Evolutionary conservation across 2,888 invertebrate species (phyloP).

Genomic region (Sturmia bella): DNA sequence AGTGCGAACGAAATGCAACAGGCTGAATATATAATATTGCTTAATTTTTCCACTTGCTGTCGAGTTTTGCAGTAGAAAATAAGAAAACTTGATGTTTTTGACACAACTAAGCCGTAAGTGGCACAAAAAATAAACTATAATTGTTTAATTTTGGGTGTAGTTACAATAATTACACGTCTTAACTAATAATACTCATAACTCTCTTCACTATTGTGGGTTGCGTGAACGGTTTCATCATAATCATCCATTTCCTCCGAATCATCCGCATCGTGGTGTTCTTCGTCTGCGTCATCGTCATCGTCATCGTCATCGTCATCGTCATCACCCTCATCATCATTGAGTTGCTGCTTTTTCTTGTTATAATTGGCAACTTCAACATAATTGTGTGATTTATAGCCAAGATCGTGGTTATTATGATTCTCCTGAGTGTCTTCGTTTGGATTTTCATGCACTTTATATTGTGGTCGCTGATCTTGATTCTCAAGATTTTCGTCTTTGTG

Average conservation of each 20-base stretch:
- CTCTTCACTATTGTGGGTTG: constrained; percentile 70
- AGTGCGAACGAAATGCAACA: constrained; percentile 42
- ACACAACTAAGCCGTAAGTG: constrained; percentile 25
- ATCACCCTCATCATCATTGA: constrained; percentile 68
- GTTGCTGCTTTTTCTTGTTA: constrained; percentile 33
- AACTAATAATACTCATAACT: constrained; percentile 70
- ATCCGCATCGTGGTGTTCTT: constrained; percentile 75
- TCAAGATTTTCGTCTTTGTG: constrained; percentile 72
- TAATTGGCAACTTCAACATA: background rate
- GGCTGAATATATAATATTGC: constrained; percentile 52
- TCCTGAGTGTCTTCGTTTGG: constrained; percentile 1
- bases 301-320: constrained; percentile 38
- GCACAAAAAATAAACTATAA: constrained; percentile 13
- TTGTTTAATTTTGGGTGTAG: constrained; percentile 13
- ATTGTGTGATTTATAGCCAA: constrained; percentile 28
- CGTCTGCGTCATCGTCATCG: constrained; percentile 60
- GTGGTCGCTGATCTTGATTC: constrained; percentile 69
- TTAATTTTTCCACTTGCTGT: constrained; percentile 13
- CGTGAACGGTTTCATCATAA: constrained; percentile 69
- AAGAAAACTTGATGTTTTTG: constrained; percentile 14
- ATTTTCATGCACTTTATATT: constrained; percentile 70
- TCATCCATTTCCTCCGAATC: constrained; percentile 72
- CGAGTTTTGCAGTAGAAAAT: background rate
- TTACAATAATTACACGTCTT: constrained; percentile 25
- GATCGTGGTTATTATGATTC: constrained; percentile 45